phyloP scores from a whole-genome alignment of 2,797 vertebrate species.

The Myripristis jacobus region DNA sequence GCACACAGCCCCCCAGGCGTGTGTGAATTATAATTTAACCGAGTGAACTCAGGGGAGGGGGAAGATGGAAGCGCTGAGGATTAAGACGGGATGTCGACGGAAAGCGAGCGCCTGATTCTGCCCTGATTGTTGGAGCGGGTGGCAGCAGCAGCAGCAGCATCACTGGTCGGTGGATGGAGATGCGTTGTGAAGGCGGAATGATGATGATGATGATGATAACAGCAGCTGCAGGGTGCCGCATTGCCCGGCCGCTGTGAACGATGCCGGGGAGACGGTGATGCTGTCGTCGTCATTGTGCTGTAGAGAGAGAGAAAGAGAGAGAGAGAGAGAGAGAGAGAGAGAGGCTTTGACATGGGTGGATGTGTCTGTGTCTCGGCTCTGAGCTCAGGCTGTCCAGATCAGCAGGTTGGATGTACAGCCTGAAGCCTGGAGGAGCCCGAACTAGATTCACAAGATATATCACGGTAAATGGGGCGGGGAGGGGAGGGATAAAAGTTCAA shows the following conservation, averaged over 20 bases:
- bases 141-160: conserved; percentile 29
- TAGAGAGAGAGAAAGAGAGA: conserved; percentile 24
- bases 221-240: conserved; percentile 88
- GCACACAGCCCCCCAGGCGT: too few species aligned
- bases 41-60: not conserved
- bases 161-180: conserved; percentile 66
- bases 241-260: conserved; percentile 78
- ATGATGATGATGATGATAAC: conserved; percentile 73
- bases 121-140: conserved; percentile 52
- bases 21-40: not conserved
- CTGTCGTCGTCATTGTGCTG: conserved; percentile 73
- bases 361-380: conserved; percentile 54
- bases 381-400: conserved; percentile 66
- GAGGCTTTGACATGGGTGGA: conserved; percentile 72
- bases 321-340: conserved; percentile 15
- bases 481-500: conserved; percentile 46
- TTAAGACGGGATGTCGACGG: conserved; percentile 42
- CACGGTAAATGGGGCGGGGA: not conserved
- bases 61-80: conserved; percentile 4
- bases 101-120: conserved; percentile 37
- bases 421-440: conserved; percentile 37
- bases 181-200: conserved; percentile 63
- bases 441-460: conserved; percentile 3
- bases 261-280: conserved; percentile 73
- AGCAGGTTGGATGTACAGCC: conserved; percentile 65